A percentile compares a stretch with the other conserved stretches of the same genome.
These are phyloP conservation scores for Halichondria panicea DNA, from an alignment of 37 sponge, comb jelly and placozoan genomes.

Conservation along the genomic window DNA sequence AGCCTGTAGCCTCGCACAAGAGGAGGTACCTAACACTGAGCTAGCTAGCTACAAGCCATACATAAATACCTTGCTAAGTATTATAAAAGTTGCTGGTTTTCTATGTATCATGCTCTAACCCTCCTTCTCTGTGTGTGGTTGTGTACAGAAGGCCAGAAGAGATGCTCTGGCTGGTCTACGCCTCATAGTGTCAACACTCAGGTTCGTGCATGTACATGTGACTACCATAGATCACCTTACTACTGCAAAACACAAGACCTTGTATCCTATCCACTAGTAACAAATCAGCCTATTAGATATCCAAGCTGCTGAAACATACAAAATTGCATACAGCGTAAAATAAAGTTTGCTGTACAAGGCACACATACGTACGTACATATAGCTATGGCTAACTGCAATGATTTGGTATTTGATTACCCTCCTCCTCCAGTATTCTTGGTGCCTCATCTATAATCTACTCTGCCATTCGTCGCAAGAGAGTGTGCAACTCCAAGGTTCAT, in stretches of 20 bases:
- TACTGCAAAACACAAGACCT: background rate
- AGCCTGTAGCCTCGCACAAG: too few relatives aligned
- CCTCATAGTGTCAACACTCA: background rate
- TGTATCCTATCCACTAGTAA: background rate
- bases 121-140: background rate
- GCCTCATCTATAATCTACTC: slow-evolving; percentile 24
- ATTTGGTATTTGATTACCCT: too few relatives aligned
- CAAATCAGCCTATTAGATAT: background rate
- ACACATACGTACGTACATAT: background rate
- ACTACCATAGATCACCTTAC: background rate
- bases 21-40: too few relatives aligned
- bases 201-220: background rate
- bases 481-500: slow-evolving; percentile 22
- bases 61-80: too few relatives aligned
- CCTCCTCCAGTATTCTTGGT: slow-evolving; percentile 13
- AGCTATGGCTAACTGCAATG: background rate
- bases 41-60: too few relatives aligned
- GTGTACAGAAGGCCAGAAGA: background rate
- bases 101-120: background rate
- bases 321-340: background rate
- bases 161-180: slow-evolving; percentile 7
- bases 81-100: too few relatives aligned
- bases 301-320: background rate
- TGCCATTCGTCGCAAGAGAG: background rate
- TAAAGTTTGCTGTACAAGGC: background rate